These are phyloP conservation scores for Iselma pallidipennis DNA, from an alignment of 2,888 invertebrate species.

Conservation along the genomic window DNA sequence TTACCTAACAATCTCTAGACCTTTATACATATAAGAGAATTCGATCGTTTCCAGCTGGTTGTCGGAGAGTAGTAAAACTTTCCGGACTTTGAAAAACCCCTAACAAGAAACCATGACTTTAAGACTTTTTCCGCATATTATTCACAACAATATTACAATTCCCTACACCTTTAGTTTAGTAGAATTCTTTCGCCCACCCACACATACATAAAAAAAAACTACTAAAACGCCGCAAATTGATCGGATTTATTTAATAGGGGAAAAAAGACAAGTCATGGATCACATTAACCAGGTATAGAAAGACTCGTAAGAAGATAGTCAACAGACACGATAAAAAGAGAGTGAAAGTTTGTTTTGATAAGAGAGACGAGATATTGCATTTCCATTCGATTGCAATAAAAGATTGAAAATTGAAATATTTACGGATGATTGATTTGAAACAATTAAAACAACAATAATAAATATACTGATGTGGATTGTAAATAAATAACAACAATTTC, in stretches of 20 bases:
- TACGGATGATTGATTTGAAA: not conserved
- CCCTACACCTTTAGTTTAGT: no score
- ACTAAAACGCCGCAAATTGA: not conserved
- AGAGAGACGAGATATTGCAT: not conserved
- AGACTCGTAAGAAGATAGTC: not conserved
- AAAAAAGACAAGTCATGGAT: not conserved
- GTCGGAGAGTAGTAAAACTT: not conserved
- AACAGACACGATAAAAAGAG: not conserved
- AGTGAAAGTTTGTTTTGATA: not conserved
- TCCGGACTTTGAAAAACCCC: not conserved
- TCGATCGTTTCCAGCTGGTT: not conserved
- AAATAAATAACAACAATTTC: no score
- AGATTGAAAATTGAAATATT: not conserved
- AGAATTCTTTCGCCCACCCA: not conserved
- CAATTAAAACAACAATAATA: not conserved
- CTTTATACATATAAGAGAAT: no score
- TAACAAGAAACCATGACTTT: not conserved
- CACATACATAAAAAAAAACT: not conserved
- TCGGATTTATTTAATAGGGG: not conserved
- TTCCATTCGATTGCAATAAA: not conserved
- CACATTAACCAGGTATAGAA: not conserved
- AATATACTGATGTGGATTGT: no score
- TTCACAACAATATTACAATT: no score
- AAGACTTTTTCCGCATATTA: not conserved
- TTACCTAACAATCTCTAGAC: slow-evolving; percentile 5